Conservation (phyloP, 2,888 invertebrate species). For the Yponomeuta cagnagella region DNA sequence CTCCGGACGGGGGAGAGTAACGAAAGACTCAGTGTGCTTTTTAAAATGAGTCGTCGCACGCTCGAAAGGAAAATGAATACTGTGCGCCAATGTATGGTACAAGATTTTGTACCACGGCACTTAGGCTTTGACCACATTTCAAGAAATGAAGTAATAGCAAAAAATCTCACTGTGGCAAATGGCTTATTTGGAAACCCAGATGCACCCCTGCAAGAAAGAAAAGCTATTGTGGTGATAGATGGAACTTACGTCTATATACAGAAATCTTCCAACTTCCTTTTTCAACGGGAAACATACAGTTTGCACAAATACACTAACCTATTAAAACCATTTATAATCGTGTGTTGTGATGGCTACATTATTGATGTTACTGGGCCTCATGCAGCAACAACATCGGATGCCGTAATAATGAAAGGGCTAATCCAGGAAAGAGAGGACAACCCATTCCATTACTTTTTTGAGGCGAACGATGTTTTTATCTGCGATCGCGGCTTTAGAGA, state of each 20-base stretch:
- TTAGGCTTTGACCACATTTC: too few species aligned
- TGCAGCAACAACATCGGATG: constrained; percentile 23
- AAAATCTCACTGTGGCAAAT: constrained; percentile 7
- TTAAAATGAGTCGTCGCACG: too few species aligned
- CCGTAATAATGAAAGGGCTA: constrained; percentile 20
- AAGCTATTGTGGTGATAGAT: constrained; percentile 17
- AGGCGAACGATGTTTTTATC: constrained; percentile 14
- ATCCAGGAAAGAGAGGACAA: constrained; percentile 13
- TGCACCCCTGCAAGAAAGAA: constrained; percentile 6
- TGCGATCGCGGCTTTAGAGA: constrained; percentile 17
- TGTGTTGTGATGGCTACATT: constrained; percentile 25
- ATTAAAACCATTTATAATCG: constrained; percentile 26
- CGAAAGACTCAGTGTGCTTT: too few species aligned
- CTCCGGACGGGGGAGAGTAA: too few species aligned
- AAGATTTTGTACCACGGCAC: too few species aligned
- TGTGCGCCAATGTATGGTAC: too few species aligned
- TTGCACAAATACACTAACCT: constrained; percentile 26
- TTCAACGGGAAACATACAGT: constrained; percentile 23
- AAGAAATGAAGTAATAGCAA: neutral
- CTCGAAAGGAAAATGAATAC: too few species aligned
- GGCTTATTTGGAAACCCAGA: constrained; percentile 5
- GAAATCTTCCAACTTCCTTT: constrained; percentile 21
- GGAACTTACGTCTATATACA: constrained; percentile 22
- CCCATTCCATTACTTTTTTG: constrained; percentile 15
- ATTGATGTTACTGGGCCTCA: constrained; percentile 24